A percentile compares a stretch with the other conserved stretches of the same genome.
Conservation (phyloP, 2,888 invertebrate species). For the Petrophora chlorosata region DNA sequence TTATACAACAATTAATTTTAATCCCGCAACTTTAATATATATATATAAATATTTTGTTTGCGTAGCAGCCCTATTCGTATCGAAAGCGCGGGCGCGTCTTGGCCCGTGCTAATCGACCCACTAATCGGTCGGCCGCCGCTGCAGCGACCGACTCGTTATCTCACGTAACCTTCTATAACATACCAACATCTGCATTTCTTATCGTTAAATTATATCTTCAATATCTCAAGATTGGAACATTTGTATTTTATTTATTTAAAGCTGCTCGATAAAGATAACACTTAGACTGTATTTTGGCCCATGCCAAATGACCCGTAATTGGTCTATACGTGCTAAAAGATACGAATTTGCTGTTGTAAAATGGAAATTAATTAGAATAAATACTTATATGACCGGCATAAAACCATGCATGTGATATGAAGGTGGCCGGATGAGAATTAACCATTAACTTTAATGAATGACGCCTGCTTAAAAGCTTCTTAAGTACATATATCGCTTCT, state of each 20-base stretch:
- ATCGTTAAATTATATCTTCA: not conserved
- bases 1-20: too few species aligned
- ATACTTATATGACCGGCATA: not conserved
- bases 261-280: not conserved
- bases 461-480: too few species aligned
- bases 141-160: constrained; percentile 28
- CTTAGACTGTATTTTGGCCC: too few species aligned
- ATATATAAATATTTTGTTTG: not conserved
- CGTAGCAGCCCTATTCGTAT: constrained; percentile 58
- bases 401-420: too few species aligned
- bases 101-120: constrained; percentile 74
- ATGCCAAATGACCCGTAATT: too few species aligned
- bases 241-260: not conserved
- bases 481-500: too few species aligned
- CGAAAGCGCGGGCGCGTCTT: constrained; percentile 61
- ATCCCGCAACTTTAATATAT: too few species aligned
- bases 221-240: not conserved
- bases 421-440: too few species aligned
- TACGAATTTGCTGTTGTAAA: not conserved
- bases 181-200: constrained; percentile 1
- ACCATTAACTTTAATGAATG: too few species aligned
- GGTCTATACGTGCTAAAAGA: not conserved
- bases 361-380: not conserved
- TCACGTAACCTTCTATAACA: constrained; percentile 6
- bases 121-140: constrained; percentile 54